phyloP scores from a whole-genome alignment of 2,888 invertebrate species.

The Timandra comae region DNA sequence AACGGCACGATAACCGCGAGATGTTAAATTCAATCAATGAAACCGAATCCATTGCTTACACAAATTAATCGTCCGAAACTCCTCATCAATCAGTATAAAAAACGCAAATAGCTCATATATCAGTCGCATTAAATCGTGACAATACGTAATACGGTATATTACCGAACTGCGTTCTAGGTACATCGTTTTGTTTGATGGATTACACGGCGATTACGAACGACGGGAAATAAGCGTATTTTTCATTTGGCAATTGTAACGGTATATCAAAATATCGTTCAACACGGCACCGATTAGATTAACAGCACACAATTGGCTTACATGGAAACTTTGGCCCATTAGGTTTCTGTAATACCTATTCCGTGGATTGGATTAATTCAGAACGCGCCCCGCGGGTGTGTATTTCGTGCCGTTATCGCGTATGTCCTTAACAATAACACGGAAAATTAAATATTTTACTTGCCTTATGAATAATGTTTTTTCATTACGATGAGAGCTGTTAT shows the following conservation, averaged over 20 bases:
- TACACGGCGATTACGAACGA: slow-evolving; percentile 61
- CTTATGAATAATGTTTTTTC: slow-evolving; percentile 7
- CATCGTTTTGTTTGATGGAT: slow-evolving; percentile 67
- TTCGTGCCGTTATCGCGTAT: slow-evolving; percentile 48
- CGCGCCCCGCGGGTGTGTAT: slow-evolving; percentile 46
- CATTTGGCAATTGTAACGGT: slow-evolving; percentile 69
- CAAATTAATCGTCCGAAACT: slow-evolving; percentile 15
- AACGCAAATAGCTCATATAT: slow-evolving; percentile 45
- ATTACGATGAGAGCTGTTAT: no score
- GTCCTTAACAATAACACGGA: slow-evolving; percentile 46
- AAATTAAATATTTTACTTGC: slow-evolving; percentile 44
- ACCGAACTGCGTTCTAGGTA: slow-evolving; percentile 5
- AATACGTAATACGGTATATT: slow-evolving; percentile 50
- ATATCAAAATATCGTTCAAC: slow-evolving; percentile 67
- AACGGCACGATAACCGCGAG: no score
- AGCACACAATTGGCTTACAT: slow-evolving; percentile 69
- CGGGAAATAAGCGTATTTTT: slow-evolving; percentile 73
- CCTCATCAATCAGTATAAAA: slow-evolving; percentile 39
- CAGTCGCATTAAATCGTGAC: slow-evolving; percentile 55
- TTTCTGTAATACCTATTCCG: slow-evolving; percentile 45
- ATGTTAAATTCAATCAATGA: neutral
- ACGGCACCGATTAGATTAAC: slow-evolving; percentile 70
- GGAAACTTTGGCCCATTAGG: slow-evolving; percentile 59
- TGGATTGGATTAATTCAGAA: slow-evolving; percentile 59
- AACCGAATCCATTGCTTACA: neutral